Base-by-base conservation (phyloP, 2,113 vertebrate species). In the Nicator chloris region DNA sequence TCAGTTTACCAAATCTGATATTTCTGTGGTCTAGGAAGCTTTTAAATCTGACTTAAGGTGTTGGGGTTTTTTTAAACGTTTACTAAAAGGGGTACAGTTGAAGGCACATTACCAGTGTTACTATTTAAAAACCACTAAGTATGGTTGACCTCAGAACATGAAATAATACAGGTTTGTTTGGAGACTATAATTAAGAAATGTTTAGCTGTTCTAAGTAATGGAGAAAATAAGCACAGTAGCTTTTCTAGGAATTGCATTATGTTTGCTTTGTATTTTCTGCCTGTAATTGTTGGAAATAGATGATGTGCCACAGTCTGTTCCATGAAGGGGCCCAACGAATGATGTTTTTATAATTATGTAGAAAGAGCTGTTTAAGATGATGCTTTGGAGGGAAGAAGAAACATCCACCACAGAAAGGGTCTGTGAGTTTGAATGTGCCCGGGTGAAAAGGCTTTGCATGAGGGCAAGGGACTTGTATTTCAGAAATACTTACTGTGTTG, bases 241-340 rank as follows among this genome's bases (percentile, higher is more conserved):
- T 95, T 85, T 95, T 95, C 71, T 85, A 82, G 42, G 53, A 82
- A 90, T 66, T 80, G 53, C 54, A 19, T 77, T 80, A 42, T 63
- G 45, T 81, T 87, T 80, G 37, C 39, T 88, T 85, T 0, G 2
- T 79, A 27, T 88, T 91, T 88, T 80, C 22, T 80, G 45, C 79
- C 37, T 50, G n/a, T 54, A 87, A 54, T 69, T 66, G 45, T 65
- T 83, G 70, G 75, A 80, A 89, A 76, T 59, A 51, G 23, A 33
- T 51, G 35, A 37, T 75, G 68, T 69, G 28, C 89, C 78, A 57
- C 42, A 82, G 70, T 26, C 72, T 63, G 26, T 76, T 6, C 2
- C n/a, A 44, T 3, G 22, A 69, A 89, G n/a, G 35, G 45, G 6
- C 57, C 31, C 35, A 64, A 30, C 40, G 91, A 71, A n/a, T 49